Evolutionary conservation across 2,888 invertebrate species (phyloP), one percentile per base, ranked within the genome.

Genomic region (Ophion ellenae): DNA sequence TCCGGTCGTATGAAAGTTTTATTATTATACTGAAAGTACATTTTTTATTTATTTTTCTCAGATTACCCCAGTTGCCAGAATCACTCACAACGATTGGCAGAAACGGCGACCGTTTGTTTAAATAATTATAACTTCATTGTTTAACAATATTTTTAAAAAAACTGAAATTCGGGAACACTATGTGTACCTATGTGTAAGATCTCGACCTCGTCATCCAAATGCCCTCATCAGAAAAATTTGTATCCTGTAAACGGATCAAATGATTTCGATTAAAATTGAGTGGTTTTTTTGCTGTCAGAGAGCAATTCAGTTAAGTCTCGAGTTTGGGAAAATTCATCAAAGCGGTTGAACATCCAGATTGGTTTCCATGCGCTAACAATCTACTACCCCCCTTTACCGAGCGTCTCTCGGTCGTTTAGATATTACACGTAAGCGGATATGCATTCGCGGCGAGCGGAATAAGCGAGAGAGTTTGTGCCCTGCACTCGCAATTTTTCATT

Each of bases 401-500:
- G 36, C 17, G 17, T 36, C 45, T 36, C 36, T 40, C 14, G 53
- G 53, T 53, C 53, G 14, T 14, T 14, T 14, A 17, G 17, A 14
- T 53, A 53, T 53, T 53, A 53, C 53, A 53, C 14, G 17, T 53
- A 53, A 53, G 53, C 17, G 53, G 53, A 53, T 53, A 53, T 53
- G 5, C 53, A 17, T 53, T 53, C 11, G 14, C 17, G 53, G 4
- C 53, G 53, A 53, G 53, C 14, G 53, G n/a, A 63, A 24, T 24
- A 24, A 64, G 61, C n/a, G 14, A 32, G 36, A 17, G n/a, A 24
- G 53, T 45, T 53, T 76, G 32, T 57, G 32, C 53, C 11, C 11
- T 32, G n/a, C 47, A 76, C 14, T 28, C 69, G 9, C 10, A 59
- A 69, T 40, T 78, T 69, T 9, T 59, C 45, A 59, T 78, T 45